These are phyloP conservation scores for Pteropus rufus DNA, from an alignment of 2,797 vertebrate genomes.

Conservation along the genomic window DNA sequence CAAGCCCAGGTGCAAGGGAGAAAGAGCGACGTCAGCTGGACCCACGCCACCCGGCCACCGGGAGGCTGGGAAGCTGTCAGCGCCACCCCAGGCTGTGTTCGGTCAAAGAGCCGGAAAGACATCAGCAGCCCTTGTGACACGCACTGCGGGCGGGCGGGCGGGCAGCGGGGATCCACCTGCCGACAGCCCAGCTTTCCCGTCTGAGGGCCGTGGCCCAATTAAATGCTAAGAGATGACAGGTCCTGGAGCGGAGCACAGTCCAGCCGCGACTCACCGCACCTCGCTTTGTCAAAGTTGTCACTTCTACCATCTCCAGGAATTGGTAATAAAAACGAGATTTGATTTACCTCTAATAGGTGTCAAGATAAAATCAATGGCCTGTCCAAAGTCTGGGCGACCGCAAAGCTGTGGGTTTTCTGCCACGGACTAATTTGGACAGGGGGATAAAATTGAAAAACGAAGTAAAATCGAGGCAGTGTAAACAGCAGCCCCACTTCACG, in stretches of 20 bases:
- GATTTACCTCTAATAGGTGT: slow-evolving; percentile 83
- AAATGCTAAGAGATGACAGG: slow-evolving; percentile 83
- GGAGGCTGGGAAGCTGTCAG: background rate
- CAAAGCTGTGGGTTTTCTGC: slow-evolving; percentile 50
- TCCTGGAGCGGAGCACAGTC: slow-evolving; percentile 79
- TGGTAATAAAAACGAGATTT: slow-evolving; percentile 83
- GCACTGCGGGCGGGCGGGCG: slow-evolving; percentile 5
- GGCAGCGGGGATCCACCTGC: slow-evolving; percentile 53
- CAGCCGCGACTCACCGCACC: slow-evolving; percentile 80
- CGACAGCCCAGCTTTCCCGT: slow-evolving; percentile 74
- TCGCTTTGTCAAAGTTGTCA: slow-evolving; percentile 86
- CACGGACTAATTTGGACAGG: slow-evolving; percentile 13
- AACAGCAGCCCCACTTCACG: background rate
- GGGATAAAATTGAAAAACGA: background rate
- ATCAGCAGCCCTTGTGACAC: fast-evolving
- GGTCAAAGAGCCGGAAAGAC: background rate
- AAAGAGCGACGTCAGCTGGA: fast-evolving
- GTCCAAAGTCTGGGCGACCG: slow-evolving; percentile 81
- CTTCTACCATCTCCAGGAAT: slow-evolving; percentile 79
- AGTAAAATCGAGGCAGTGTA: slow-evolving; percentile 1
- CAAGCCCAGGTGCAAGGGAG: background rate
- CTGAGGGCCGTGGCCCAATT: slow-evolving; percentile 87
- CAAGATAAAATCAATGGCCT: slow-evolving; percentile 86
- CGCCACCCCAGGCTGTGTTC: background rate
- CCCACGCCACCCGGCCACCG: fast-evolving